These are phyloP conservation scores for Gryllus bimaculatus DNA, from an alignment of 1,140 invertebrate species.

Conservation along the genomic window DNA sequence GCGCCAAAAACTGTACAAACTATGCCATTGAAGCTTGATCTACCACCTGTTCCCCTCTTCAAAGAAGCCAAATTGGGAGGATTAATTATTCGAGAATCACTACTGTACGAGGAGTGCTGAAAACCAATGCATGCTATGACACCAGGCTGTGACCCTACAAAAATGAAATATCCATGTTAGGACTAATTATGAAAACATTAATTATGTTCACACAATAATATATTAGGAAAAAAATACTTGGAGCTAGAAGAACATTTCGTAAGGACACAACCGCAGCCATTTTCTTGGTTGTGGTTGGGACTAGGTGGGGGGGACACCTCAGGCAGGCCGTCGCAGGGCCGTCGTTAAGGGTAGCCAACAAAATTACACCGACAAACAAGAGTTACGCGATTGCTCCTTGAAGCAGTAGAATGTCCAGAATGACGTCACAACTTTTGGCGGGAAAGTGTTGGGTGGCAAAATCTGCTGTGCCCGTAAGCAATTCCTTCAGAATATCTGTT, in stretches of 20 bases:
- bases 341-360: too few species aligned
- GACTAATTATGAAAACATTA: neutral
- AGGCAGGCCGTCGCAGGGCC: too few species aligned
- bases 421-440: too few species aligned
- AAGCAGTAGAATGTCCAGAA: too few species aligned
- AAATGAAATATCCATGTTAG: neutral
- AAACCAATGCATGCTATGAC: slow-evolving; percentile 21
- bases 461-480: too few species aligned
- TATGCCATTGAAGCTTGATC: slow-evolving; percentile 91
- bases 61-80: slow-evolving; percentile 49
- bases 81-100: slow-evolving; percentile 32
- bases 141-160: slow-evolving; percentile 28
- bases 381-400: too few species aligned
- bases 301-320: too few species aligned
- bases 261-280: neutral
- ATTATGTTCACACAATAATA: neutral
- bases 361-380: too few species aligned
- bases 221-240: neutral
- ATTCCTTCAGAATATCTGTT: too few species aligned
- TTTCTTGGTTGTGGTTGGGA: neutral
- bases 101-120: slow-evolving; percentile 32
- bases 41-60: slow-evolving; percentile 83
- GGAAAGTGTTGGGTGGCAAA: too few species aligned
- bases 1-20: slow-evolving; percentile 96
- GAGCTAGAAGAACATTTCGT: neutral